Evolutionary conservation across 2,888 invertebrate species (phyloP).

Genomic region (Syrphus vitripennis): DNA sequence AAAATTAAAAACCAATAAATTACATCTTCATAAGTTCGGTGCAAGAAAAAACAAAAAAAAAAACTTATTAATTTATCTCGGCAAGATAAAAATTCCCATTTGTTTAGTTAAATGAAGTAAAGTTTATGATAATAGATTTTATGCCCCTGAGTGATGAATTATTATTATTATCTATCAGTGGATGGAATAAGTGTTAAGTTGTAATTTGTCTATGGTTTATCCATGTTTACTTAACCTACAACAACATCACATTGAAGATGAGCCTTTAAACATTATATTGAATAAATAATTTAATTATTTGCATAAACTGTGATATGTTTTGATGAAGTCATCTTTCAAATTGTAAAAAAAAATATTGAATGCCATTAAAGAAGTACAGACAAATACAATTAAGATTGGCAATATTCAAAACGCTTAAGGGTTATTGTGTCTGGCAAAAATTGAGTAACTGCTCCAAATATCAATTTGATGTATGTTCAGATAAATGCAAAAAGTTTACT

Average conservation of each 20-base stretch:
- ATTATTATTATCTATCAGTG: background rate
- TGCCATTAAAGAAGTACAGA: background rate
- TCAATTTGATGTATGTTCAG: background rate
- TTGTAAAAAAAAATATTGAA: background rate
- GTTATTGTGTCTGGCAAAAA: background rate
- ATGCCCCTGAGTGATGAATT: background rate
- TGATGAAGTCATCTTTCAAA: background rate
- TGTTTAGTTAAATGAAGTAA: too few species aligned
- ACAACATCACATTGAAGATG: background rate
- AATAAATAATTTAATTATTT: background rate
- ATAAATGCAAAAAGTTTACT: background rate
- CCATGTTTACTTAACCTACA: background rate
- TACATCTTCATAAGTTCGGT: background rate
- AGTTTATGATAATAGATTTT: background rate
- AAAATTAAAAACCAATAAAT: background rate
- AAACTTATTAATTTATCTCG: background rate
- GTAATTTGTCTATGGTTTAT: background rate
- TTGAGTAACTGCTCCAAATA: slow-evolving; percentile 8
- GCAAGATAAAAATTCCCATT: background rate
- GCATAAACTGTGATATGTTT: slow-evolving; percentile 4
- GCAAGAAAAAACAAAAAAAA: background rate
- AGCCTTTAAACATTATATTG: background rate
- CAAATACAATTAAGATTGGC: background rate
- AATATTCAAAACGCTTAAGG: background rate
- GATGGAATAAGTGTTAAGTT: background rate